These are phyloP conservation scores for Glaucopsyche alexis DNA, from an alignment of 2,888 invertebrate species.

Conservation along the genomic window DNA sequence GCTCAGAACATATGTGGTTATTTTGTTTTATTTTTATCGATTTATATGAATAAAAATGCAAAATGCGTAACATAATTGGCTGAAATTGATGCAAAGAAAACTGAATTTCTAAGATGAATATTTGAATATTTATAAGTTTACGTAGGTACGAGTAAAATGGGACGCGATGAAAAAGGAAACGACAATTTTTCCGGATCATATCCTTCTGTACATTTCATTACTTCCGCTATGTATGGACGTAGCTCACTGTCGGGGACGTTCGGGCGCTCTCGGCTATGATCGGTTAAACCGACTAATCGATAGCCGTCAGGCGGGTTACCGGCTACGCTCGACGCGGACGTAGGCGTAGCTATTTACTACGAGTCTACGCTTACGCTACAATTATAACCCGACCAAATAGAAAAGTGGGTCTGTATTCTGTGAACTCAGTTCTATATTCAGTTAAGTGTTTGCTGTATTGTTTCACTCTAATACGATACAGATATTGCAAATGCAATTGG, in stretches of 20 bases:
- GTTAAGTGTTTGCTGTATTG: constrained; percentile 38
- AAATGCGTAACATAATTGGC: not conserved
- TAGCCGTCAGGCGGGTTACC: constrained; percentile 61
- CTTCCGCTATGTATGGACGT: constrained; percentile 74
- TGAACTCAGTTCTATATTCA: not conserved
- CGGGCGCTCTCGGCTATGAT: constrained; percentile 53
- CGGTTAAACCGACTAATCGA: constrained; percentile 67
- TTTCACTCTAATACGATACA: constrained; percentile 38
- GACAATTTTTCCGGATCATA: constrained; percentile 79
- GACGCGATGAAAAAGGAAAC: constrained; percentile 71
- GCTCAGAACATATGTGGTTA: not conserved
- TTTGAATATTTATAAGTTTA: constrained; percentile 52
- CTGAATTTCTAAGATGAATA: constrained; percentile 47
- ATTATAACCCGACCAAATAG: constrained; percentile 50
- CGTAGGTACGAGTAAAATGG: constrained; percentile 62
- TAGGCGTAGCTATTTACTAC: constrained; percentile 61
- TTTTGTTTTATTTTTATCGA: too few species aligned
- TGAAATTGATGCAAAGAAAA: not conserved
- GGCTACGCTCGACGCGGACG: constrained; percentile 50
- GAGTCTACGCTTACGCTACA: constrained; percentile 66
- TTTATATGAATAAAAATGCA: not conserved
- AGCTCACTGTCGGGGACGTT: constrained; percentile 53
- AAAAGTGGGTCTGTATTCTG: constrained; percentile 40
- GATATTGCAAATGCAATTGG: constrained; percentile 44
- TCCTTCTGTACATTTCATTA: constrained; percentile 78